Evolutionary conservation across 2,888 invertebrate genomes (phyloP), one percentile per base, ranked within the genome.

Genomic region (Sarcophaga rosellei): DNA sequence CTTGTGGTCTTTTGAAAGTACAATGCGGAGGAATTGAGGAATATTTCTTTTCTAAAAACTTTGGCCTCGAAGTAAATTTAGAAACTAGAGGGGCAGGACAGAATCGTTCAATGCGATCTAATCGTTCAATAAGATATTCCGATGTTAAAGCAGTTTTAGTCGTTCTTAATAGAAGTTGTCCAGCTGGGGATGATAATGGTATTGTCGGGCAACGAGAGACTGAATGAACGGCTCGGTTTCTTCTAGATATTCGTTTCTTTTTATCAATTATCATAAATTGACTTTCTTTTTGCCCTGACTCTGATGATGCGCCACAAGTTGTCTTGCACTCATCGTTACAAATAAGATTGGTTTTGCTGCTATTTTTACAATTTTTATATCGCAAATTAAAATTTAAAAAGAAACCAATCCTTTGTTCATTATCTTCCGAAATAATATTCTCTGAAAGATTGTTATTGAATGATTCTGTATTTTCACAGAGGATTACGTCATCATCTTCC

Each of bases 161-260:
- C 65, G 93, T 93, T 88, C 93, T 94, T 20, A 94, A 91, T 79
- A 94, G 89, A 65, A 94, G 90, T 70, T 94, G 92, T 6, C 94
- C 94, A 47, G 94, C 94, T 17, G 94, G 94, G 53, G 94, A 94
- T 15, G 94, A 94, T 78, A 94, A 92, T 4, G 94, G 94, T 85
- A 94, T 94, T 68, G 93, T 92, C 17, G 94, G 92, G 88, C 93
- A 94, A 81, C 94, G 92, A 35, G 93, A 92, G 17, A 94, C 91
- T 47, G 93, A 93, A 88, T 92, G 92, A 11, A 93, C 92, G 21
- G 93, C 92, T 66, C 94, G 93, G 88, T 93, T 93, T 66, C 94
- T 92, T 59, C 94, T 90, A 17, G 93, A 92, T 83, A 93, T 88
- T 15, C 92, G 92, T 84, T 85, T 93, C 89, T 86, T 91, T 89